These are phyloP conservation scores for Aphidius gifuensis DNA, from an alignment of 1,140 invertebrate species.

Conservation along the genomic window DNA sequence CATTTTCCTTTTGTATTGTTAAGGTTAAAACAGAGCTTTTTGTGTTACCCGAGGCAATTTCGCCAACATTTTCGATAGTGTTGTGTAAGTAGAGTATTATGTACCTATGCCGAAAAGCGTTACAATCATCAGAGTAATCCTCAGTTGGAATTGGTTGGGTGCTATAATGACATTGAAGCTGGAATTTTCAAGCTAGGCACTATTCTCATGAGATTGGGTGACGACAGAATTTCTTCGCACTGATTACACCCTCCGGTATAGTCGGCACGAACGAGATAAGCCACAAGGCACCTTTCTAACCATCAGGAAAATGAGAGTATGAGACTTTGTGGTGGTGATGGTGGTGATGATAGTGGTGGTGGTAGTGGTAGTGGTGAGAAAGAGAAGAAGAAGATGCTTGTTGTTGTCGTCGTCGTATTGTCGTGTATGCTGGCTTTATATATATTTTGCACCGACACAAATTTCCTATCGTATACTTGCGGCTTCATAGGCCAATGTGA, in stretches of 20 bases:
- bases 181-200: conserved; percentile 15
- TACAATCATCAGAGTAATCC: not conserved
- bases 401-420: not conserved
- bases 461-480: too few relatives aligned
- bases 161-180: conserved; percentile 25
- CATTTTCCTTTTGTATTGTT: too few relatives aligned
- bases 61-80: too few relatives aligned
- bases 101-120: too few relatives aligned
- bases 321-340: conserved; percentile 2
- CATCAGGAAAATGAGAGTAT: conserved; percentile 8
- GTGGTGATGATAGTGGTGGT: not conserved
- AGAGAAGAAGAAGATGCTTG: not conserved
- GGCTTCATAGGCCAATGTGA: too few relatives aligned
- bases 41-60: too few relatives aligned
- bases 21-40: too few relatives aligned
- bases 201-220: conserved; percentile 16
- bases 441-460: too few relatives aligned
- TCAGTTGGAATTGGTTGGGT: conserved; percentile 14
- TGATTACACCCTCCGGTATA: conserved; percentile 26
- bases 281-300: conserved; percentile 13
- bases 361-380: not conserved
- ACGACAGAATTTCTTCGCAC: conserved; percentile 22
- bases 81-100: too few relatives aligned
- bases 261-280: conserved; percentile 30
- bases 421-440: too few relatives aligned